Evolutionary conservation across 2,888 invertebrate genomes (phyloP).

Genomic region (Melinopterus prodromus): DNA sequence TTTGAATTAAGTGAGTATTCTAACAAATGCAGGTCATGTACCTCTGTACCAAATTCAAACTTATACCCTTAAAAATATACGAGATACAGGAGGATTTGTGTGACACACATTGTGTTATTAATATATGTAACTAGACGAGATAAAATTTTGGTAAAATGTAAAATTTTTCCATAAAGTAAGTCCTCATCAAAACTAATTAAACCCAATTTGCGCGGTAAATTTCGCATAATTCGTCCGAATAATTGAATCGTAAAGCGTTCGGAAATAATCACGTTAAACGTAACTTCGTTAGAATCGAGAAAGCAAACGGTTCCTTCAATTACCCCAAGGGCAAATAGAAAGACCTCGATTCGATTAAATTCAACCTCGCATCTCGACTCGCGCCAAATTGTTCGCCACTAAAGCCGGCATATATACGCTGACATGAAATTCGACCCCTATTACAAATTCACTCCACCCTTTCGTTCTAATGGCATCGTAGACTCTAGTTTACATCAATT

Average conservation of each 20-base stretch:
- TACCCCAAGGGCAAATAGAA: slow-evolving; percentile 4
- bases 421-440: not conserved
- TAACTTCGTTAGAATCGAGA: not conserved
- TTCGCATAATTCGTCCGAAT: not conserved
- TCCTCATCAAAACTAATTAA: too few species aligned
- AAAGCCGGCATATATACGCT: not conserved
- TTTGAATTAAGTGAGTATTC: too few species aligned
- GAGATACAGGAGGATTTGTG: too few species aligned
- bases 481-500: not conserved
- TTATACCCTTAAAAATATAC: too few species aligned
- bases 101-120: too few species aligned
- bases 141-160: too few species aligned
- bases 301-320: not conserved
- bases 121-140: too few species aligned
- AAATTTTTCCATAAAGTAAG: too few species aligned
- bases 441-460: not conserved
- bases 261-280: not conserved
- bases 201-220: not conserved
- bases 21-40: too few species aligned
- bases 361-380: not conserved
- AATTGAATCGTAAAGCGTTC: not conserved
- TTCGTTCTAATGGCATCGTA: not conserved
- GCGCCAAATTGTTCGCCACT: not conserved
- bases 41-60: too few species aligned
- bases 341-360: slow-evolving; percentile 4